phyloP scores from a whole-genome alignment of 2,113 vertebrate species.

The Alosa alosa region DNA sequence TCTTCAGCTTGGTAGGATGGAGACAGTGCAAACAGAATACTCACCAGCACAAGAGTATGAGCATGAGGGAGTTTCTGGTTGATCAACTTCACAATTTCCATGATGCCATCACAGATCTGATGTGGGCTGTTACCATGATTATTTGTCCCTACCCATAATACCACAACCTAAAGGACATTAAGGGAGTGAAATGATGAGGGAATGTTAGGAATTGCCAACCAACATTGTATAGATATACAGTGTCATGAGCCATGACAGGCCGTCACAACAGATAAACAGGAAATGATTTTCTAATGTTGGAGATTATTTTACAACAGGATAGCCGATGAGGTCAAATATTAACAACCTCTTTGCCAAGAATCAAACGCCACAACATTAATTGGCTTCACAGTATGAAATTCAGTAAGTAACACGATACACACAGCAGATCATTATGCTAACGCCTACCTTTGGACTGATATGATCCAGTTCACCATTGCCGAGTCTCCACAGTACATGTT shows the following conservation, averaged over 20 bases:
- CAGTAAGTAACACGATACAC: neutral
- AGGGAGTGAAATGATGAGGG: neutral
- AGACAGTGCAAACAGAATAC: conserved; percentile 46
- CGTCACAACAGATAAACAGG: no score
- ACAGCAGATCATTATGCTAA: neutral
- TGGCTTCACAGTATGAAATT: neutral
- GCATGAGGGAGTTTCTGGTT: conserved; percentile 79
- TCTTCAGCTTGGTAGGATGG: neutral
- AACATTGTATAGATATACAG: no score
- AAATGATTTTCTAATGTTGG: no score
- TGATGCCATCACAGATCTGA: conserved; percentile 81
- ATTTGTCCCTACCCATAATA: conserved; percentile 89
- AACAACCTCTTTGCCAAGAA: no score
- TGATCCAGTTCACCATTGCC: conserved; percentile 85
- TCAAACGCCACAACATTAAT: no score
- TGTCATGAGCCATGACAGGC: no score
- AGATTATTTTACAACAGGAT: no score
- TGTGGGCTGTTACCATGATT: conserved; percentile 83
- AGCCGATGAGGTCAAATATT: no score
- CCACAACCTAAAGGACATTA: conserved; percentile 74
- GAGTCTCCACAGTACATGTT: conserved; percentile 88
- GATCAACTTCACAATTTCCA: conserved; percentile 79
- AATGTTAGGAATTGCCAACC: neutral
- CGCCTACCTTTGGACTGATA: conserved; percentile 83
- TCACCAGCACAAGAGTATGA: conserved; percentile 80